Percentiles rank a stretch among this genome's conserved stretches.
Conservation (phyloP, 2,113 vertebrate genomes). For the Hippopotamus amphibius region DNA sequence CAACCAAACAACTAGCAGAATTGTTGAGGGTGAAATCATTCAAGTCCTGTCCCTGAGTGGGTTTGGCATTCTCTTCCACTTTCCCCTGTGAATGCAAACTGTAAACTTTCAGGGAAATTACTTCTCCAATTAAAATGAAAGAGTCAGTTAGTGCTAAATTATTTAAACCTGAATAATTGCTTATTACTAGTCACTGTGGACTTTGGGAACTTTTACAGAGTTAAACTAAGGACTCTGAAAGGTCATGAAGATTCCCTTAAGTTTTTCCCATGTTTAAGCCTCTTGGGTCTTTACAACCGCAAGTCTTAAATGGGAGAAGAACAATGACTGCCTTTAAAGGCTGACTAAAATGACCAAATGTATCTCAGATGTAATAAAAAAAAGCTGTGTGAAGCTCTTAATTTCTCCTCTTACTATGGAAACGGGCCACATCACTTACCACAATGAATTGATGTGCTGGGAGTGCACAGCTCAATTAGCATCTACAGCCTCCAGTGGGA, state of each 20-base stretch:
- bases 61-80: not conserved
- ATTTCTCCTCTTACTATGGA: conserved; percentile 34
- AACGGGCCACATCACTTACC: conserved; percentile 42
- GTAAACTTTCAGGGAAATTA: conserved; percentile 66
- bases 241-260: not conserved
- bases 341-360: conserved; percentile 1
- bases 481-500: conserved; percentile 45
- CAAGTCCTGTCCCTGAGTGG: not conserved
- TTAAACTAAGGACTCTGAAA: conserved; percentile 67
- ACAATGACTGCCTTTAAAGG: conserved; percentile 8
- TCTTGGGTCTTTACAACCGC: conserved; percentile 28
- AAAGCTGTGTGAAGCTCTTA: conserved; percentile 71
- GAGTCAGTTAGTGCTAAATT: conserved; percentile 75
- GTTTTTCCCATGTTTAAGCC: not conserved
- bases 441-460: conserved; percentile 41
- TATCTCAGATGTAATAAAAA: conserved; percentile 65
- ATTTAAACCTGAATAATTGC: conserved; percentile 75
- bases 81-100: not conserved
- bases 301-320: conserved; percentile 18
- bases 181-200: conserved; percentile 59
- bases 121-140: conserved; percentile 71
- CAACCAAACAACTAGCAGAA: not conserved
- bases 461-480: conserved; percentile 59
- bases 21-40: not conserved
- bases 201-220: conserved; percentile 53